These are phyloP conservation scores for Formica exsecta DNA, from an alignment of 1,140 invertebrate species.

Conservation along the genomic window DNA sequence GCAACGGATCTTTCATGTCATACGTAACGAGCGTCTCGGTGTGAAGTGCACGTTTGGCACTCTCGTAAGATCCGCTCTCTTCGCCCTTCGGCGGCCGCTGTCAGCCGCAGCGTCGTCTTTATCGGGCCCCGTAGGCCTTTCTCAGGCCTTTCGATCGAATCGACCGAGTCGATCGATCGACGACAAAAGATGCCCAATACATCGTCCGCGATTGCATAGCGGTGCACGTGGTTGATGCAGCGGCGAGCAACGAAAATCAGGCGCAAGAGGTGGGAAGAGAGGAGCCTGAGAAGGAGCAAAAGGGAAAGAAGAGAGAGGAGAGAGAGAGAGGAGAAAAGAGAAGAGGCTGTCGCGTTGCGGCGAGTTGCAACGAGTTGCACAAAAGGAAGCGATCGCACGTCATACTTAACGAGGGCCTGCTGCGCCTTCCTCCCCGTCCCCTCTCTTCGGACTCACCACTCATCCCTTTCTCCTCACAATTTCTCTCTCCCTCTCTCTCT, in stretches of 20 bases:
- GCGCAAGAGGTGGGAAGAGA: slow-evolving; percentile 4
- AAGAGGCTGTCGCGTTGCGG: slow-evolving; percentile 67
- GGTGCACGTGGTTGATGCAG: slow-evolving; percentile 55
- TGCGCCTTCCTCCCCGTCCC: slow-evolving; percentile 57
- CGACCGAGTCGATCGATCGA: slow-evolving; percentile 63
- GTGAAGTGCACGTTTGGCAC: neutral
- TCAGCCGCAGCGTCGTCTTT: slow-evolving; percentile 56
- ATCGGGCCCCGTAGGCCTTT: slow-evolving; percentile 49
- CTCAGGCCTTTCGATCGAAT: slow-evolving; percentile 55
- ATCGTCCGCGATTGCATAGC: slow-evolving; percentile 70
- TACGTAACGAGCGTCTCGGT: slow-evolving; percentile 38
- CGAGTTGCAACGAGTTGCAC: slow-evolving; percentile 73
- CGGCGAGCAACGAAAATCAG: slow-evolving; percentile 64
- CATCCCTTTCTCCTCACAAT: slow-evolving; percentile 48
- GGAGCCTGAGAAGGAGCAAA: slow-evolving; percentile 49
- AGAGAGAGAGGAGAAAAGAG: slow-evolving; percentile 40
- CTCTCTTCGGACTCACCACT: neutral
- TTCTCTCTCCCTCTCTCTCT: slow-evolving; percentile 21
- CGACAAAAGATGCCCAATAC: slow-evolving; percentile 62
- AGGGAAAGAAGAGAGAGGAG: slow-evolving; percentile 45
- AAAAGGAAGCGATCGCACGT: slow-evolving; percentile 85
- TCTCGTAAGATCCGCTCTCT: neutral
- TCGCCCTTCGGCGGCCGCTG: slow-evolving; percentile 17
- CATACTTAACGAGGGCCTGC: slow-evolving; percentile 85
- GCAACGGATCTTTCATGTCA: neutral